Conservation (phyloP, 2,113 vertebrate species). For the Sebastes schlegelii region DNA sequence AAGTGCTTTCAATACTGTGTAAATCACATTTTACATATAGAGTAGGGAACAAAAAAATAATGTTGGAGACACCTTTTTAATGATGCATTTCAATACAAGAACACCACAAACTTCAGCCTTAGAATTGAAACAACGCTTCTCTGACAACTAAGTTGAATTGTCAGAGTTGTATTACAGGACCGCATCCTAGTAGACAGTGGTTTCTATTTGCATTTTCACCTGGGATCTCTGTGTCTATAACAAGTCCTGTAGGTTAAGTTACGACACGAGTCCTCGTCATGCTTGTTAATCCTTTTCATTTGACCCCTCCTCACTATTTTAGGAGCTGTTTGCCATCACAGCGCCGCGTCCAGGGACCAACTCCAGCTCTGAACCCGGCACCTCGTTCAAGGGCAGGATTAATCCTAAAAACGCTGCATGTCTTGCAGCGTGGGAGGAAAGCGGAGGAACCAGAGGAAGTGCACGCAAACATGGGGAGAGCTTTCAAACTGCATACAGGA, state of each 20-base stretch:
- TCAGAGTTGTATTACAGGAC: background rate
- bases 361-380: slow-evolving; percentile 63
- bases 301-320: slow-evolving; percentile 30
- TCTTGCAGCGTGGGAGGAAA: slow-evolving; percentile 68
- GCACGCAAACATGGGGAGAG: slow-evolving; percentile 76
- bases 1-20: background rate
- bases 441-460: slow-evolving; percentile 49
- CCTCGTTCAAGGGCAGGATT: slow-evolving; percentile 63
- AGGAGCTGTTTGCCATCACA: slow-evolving; percentile 79
- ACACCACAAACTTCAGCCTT: background rate
- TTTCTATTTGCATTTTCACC: too few species aligned
- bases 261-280: background rate
- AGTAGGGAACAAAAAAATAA: background rate
- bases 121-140: background rate
- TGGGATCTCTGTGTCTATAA: background rate
- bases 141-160: background rate
- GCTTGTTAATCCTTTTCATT: slow-evolving; percentile 35
- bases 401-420: slow-evolving; percentile 63
- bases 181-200: too few species aligned
- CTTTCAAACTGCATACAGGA: slow-evolving; percentile 69
- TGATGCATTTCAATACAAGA: background rate
- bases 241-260: slow-evolving; percentile 15
- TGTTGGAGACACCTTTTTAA: background rate
- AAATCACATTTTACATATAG: background rate
- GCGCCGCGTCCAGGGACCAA: slow-evolving; percentile 72